Evolutionary conservation across 1,140 invertebrate species (phyloP).

Genomic region (Panagrolaimus sp.): DNA sequence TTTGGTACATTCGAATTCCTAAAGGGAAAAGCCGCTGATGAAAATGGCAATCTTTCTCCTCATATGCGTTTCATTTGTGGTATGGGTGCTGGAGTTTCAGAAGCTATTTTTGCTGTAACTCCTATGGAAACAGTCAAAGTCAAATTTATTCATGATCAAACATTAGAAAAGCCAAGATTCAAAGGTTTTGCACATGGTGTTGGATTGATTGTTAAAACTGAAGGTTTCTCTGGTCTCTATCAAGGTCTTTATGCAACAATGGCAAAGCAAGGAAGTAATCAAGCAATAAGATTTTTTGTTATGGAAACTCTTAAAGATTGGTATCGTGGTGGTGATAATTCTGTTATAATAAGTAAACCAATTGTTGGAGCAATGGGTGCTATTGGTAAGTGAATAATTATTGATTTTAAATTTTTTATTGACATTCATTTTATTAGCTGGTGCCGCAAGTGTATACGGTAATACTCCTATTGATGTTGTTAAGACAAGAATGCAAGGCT

Average conservation of each 20-base stretch:
- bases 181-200: conserved; percentile 91
- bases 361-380: conserved; percentile 82
- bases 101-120: conserved; percentile 91
- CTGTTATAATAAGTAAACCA: conserved; percentile 76
- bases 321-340: conserved; percentile 78
- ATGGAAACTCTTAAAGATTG: conserved; percentile 90
- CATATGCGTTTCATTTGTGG: conserved; percentile 79
- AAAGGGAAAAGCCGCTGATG: conserved; percentile 73
- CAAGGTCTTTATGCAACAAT: conserved; percentile 91
- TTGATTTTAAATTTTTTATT: no score
- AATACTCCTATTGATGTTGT: conserved; percentile 96
- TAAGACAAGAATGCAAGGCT: conserved; percentile 96
- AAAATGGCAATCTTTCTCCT: conserved; percentile 74
- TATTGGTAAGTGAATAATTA: conserved; percentile 59
- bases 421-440: conserved; percentile 67
- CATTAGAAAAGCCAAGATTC: conserved; percentile 76
- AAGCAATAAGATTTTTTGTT: conserved; percentile 94
- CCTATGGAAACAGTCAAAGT: conserved; percentile 99
- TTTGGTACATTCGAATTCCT: conserved; percentile 96
- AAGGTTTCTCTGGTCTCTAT: conserved; percentile 78
- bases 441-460: conserved; percentile 91
- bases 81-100: conserved; percentile 83
- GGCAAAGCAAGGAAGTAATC: conserved; percentile 94
- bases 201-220: conserved; percentile 74
- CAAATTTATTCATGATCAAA: conserved; percentile 96